Evolutionary conservation across 1,140 invertebrate species (phyloP).

Genomic region (Hycleus cichorii): DNA sequence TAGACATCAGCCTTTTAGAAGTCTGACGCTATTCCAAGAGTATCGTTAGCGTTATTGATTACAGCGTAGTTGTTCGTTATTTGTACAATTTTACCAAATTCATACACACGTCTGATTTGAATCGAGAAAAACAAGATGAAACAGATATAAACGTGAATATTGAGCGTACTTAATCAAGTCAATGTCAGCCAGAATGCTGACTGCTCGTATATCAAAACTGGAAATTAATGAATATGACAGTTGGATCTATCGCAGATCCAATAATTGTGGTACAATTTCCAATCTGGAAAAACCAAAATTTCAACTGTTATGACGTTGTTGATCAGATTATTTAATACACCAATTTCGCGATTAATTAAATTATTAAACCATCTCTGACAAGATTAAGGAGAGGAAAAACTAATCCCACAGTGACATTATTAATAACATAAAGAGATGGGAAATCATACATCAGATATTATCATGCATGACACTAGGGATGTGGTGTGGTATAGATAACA

Average conservation of each 20-base stretch:
- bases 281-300: too few species aligned
- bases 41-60: conserved; percentile 1
- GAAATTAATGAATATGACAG: conserved; percentile 28
- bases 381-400: too few species aligned
- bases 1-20: not conserved
- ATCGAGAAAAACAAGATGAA: not conserved
- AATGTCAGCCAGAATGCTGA: conserved; percentile 25
- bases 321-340: too few species aligned
- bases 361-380: not conserved
- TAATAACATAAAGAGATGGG: too few species aligned
- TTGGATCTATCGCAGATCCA: conserved; percentile 4
- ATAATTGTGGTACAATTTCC: too few species aligned
- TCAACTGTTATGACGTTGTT: too few species aligned
- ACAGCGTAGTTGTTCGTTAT: not conserved
- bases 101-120: not conserved
- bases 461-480: too few species aligned
- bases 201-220: conserved; percentile 28
- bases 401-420: too few species aligned
- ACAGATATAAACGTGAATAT: conserved; percentile 13
- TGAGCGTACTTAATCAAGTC: conserved; percentile 28
- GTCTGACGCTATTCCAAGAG: not conserved
- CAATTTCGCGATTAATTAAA: too few species aligned
- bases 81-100: conserved; percentile 3
- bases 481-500: too few species aligned
- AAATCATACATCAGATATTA: too few species aligned